These are phyloP conservation scores for Aphis craccivora DNA, from an alignment of 1,140 invertebrate species.

Conservation along the genomic window DNA sequence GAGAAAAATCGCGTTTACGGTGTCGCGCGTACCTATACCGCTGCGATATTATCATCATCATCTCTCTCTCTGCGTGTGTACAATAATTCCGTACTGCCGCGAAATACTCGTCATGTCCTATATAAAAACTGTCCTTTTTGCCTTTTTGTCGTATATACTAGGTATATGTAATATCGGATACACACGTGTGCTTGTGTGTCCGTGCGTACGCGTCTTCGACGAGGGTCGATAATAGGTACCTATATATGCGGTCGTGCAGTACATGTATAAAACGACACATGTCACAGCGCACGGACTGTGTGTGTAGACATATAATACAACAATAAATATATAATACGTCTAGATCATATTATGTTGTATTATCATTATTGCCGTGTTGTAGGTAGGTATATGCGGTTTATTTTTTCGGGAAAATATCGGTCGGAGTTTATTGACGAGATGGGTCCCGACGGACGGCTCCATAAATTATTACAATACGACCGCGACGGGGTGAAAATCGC, in stretches of 20 bases:
- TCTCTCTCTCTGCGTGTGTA: neutral
- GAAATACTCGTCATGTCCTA: neutral
- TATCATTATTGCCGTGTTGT: neutral
- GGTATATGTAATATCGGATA: no score
- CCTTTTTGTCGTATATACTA: constrained; percentile 18
- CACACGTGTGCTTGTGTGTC: neutral
- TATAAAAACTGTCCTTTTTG: neutral
- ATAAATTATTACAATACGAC: neutral
- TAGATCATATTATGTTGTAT: neutral
- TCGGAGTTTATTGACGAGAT: neutral
- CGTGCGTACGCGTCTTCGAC: neutral
- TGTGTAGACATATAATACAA: neutral
- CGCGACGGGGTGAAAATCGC: neutral
- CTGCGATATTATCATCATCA: neutral
- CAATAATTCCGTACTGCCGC: neutral
- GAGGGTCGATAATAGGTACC: neutral
- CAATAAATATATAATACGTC: neutral
- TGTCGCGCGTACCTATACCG: neutral
- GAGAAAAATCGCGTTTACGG: neutral
- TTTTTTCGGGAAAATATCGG: neutral
- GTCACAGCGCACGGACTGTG: neutral
- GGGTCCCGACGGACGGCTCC: neutral
- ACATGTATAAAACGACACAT: neutral
- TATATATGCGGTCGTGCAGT: neutral
- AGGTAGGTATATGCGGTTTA: neutral